These are phyloP conservation scores for Spongilla lacustris DNA, from an alignment of 37 sponge, comb jelly and placozoan genomes.

Conservation along the genomic window DNA sequence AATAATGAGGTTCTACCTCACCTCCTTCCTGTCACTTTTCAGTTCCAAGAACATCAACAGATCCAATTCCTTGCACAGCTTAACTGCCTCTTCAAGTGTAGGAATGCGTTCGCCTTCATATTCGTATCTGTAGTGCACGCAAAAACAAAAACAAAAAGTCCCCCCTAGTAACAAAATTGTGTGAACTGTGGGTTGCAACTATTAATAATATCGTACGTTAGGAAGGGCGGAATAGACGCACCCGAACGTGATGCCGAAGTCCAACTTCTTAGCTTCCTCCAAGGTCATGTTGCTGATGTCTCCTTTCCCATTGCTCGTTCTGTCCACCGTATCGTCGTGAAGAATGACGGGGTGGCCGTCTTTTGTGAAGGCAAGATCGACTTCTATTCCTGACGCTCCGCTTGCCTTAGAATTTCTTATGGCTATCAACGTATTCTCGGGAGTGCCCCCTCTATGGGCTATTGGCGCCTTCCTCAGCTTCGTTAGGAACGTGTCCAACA, in stretches of 20 bases:
- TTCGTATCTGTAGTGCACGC: constrained; percentile 13
- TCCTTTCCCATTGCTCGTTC: constrained; percentile 54
- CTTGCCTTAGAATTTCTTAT: constrained; percentile 29
- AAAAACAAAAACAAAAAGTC: no score
- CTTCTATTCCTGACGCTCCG: constrained; percentile 68
- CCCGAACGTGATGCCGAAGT: constrained; percentile 41
- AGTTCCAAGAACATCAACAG: constrained; percentile 61
- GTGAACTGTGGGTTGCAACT: no score
- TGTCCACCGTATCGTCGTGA: constrained; percentile 62
- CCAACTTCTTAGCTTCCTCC: constrained; percentile 42
- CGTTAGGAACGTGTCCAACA: constrained; percentile 5
- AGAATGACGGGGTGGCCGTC: constrained; percentile 75
- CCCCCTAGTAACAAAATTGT: no score
- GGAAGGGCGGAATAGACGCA: not conserved
- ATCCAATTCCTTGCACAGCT: constrained; percentile 36
- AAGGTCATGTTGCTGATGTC: constrained; percentile 54
- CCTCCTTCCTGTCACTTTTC: constrained; percentile 14
- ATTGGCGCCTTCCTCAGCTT: constrained; percentile 19
- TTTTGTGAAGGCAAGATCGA: constrained; percentile 62
- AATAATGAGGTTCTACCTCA: no score
- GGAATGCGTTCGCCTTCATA: constrained; percentile 39
- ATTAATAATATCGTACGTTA: no score
- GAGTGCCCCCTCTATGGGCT: constrained; percentile 73
- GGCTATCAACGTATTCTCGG: constrained; percentile 79
- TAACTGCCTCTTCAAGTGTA: constrained; percentile 46